Evolutionary conservation across 2,888 invertebrate species (phyloP), one percentile per base, ranked within the genome.

Genomic region (Campoplex capitator): DNA sequence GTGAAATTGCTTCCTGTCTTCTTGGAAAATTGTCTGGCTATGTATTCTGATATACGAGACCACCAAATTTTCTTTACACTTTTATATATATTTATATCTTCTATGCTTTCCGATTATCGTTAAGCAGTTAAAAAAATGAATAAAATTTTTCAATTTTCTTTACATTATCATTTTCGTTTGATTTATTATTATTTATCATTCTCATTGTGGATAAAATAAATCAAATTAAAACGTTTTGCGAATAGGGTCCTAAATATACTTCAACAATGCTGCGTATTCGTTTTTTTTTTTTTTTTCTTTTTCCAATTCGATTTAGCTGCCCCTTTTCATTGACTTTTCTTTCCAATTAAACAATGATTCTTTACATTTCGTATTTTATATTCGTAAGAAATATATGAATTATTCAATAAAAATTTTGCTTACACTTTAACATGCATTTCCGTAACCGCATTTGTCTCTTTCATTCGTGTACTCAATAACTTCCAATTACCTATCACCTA

Each of bases 21-120:
- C 91, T 91, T 65, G 89, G 91, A 92, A 92, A 91, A 92, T 92
- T 89, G 90, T 92, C 91, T 91, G 88, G 89, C 89, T 83, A 85
- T 84, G 85, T 90, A 89, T 85, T 83, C 80, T 79, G 82, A 87
- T 79, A 73, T 68, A 79, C 56, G 83, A 76, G 23, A n/a, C n/a
- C 67, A 51, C 74, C 35, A 54, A 75, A 74, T 75, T 86, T 85
- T 78, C 65, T 16, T 32, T 62, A 62, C 62, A 16, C 23, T 73
- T 65, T 23, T 71, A 38, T 54, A 67, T 62, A 51, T 56, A 35
- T 71, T 45, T 65, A 45, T 73, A 45, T 62, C 2, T 23, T 6
- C 9, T 45, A 11, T 58, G 23, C 56, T 58, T 38, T 35, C 6
- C 58, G 23, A 58, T 48, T 74, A 38, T 75, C 35, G 23, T 56